Evolutionary conservation across 2,888 invertebrate genomes (phyloP).

Genomic region (Cryptosula pallasiana): DNA sequence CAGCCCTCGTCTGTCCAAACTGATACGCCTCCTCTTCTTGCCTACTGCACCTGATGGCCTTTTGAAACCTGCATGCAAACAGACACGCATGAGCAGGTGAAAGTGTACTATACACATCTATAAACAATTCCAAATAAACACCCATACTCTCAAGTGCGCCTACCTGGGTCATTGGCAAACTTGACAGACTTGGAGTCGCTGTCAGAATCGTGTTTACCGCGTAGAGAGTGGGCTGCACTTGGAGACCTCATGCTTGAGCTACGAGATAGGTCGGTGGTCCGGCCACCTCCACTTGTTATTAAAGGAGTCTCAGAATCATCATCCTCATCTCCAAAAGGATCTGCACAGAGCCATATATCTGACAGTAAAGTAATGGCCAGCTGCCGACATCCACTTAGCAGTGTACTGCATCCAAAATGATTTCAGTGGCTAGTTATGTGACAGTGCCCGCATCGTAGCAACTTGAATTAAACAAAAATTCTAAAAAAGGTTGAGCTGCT

Average conservation of each 20-base stretch:
- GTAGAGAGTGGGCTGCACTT: not conserved
- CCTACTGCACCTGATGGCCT: not conserved
- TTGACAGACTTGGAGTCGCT: constrained; percentile 2
- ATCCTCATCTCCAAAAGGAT: constrained; percentile 20
- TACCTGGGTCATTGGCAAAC: no score
- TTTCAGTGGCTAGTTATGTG: no score
- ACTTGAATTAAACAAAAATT: no score
- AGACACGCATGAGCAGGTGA: no score
- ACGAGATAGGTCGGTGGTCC: not conserved
- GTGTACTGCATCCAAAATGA: no score
- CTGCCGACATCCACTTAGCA: no score
- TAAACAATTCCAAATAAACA: no score
- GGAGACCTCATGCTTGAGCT: not conserved
- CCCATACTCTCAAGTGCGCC: no score
- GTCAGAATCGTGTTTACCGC: not conserved
- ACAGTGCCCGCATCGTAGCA: no score
- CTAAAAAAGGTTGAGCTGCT: no score
- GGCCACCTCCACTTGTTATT: not conserved
- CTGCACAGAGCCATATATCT: not conserved
- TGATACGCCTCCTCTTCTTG: not conserved
- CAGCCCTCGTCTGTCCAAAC: not conserved
- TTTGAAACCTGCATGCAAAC: no score
- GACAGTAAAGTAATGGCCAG: not conserved
- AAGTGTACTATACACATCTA: no score
- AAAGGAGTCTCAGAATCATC: constrained; percentile 16